Percentiles rank a stretch among this genome's conserved stretches.
Conservation (phyloP, 2,113 vertebrate species). For the Osmerus mordax region DNA sequence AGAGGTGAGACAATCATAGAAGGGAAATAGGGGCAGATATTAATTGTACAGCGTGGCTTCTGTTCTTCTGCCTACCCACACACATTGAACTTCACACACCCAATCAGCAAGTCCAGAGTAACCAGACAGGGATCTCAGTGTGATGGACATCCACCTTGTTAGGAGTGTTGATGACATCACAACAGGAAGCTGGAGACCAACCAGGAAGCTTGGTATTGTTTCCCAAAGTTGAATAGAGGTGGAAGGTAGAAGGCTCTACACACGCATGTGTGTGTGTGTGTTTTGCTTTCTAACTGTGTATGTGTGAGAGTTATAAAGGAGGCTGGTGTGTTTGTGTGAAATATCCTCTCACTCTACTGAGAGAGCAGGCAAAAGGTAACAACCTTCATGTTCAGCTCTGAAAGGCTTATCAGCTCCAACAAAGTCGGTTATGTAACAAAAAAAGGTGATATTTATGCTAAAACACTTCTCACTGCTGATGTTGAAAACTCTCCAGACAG, state of each 20-base stretch:
- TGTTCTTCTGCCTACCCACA: no score
- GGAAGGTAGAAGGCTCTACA: no score
- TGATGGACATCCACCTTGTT: no score
- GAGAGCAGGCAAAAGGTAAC: not conserved
- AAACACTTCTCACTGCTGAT: not conserved
- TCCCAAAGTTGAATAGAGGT: no score
- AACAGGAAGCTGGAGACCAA: not conserved
- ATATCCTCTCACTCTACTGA: not conserved
- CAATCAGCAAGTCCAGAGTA: no score
- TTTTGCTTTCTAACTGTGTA: constrained; percentile 2
- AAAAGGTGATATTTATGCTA: not conserved
- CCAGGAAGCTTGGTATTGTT: not conserved
- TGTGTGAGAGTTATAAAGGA: not conserved
- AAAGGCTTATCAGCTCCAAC: constrained; percentile 5
- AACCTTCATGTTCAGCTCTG: not conserved
- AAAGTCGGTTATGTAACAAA: constrained; percentile 11
- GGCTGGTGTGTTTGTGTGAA: not conserved
- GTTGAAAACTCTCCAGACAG: not conserved
- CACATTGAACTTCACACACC: no score
- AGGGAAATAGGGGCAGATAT: no score
- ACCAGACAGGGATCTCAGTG: no score
- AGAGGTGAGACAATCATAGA: no score
- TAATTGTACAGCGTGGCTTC: no score
- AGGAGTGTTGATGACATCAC: not conserved
- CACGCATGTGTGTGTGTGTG: not conserved